phyloP scores from a whole-genome alignment of 2,113 vertebrate species.

The Poecilia latipinna region DNA sequence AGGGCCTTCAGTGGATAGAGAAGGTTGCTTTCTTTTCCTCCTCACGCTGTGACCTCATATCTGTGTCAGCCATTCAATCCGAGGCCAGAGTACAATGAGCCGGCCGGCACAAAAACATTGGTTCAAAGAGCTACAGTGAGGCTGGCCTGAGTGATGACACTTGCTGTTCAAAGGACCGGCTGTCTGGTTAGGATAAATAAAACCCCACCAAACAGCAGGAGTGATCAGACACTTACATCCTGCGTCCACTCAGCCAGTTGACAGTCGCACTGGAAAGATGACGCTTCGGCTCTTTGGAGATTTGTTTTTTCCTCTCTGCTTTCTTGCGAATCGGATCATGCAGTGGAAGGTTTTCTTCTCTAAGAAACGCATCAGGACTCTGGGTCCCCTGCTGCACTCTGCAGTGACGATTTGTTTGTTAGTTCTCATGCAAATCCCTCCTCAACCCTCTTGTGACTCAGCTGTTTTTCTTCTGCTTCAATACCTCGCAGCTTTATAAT shows the following conservation, averaged over 20 bases:
- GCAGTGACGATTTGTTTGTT: not conserved
- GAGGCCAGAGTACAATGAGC: slow-evolving; percentile 16
- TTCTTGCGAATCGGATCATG: not conserved
- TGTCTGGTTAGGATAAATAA: slow-evolving; percentile 25
- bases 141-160: slow-evolving; percentile 37
- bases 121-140: slow-evolving; percentile 50
- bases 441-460: not conserved
- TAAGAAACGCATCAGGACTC: too few relatives aligned
- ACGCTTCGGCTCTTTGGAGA: not conserved
- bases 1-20: slow-evolving; percentile 27
- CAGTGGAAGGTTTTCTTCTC: not conserved
- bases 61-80: slow-evolving; percentile 48
- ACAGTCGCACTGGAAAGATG: too few relatives aligned
- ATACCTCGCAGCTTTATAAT: not conserved
- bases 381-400: not conserved
- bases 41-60: slow-evolving; percentile 69
- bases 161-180: slow-evolving; percentile 33
- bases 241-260: not conserved
- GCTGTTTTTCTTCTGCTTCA: too few relatives aligned
- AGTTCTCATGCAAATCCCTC: not conserved
- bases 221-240: slow-evolving; percentile 28
- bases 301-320: not conserved
- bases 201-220: slow-evolving; percentile 13
- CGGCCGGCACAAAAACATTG: slow-evolving; percentile 45
- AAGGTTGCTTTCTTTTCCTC: slow-evolving; percentile 14